These are phyloP conservation scores for Tiphia femorata DNA, from an alignment of 2,888 invertebrate genomes.

Conservation along the genomic window DNA sequence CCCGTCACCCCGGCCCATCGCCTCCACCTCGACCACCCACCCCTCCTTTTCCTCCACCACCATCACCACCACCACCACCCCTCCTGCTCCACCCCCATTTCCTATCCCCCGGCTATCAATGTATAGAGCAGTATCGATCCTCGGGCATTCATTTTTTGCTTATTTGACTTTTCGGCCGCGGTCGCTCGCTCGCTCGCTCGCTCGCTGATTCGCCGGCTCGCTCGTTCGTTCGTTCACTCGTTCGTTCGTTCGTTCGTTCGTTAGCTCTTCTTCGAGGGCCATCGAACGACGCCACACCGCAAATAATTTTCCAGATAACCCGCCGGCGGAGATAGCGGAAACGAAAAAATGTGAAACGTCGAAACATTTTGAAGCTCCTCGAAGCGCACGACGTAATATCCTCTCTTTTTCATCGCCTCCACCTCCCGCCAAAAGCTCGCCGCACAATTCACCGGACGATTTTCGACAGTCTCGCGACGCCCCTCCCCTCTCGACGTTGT, in stretches of 20 bases:
- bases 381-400: no score
- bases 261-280: conserved; percentile 58
- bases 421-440: no score
- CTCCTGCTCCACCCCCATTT: conserved; percentile 30
- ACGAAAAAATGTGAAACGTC: no score
- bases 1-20: conserved; percentile 1
- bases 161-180: conserved; percentile 57
- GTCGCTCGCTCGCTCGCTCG: conserved; percentile 30
- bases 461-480: no score
- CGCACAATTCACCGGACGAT: no score
- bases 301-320: conserved; percentile 49
- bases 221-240: no score
- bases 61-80: background rate
- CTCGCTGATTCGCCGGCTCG: conserved; percentile 37
- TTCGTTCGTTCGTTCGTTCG: conserved; percentile 38
- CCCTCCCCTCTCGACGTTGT: no score
- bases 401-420: no score
- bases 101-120: conserved; percentile 53
- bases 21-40: background rate
- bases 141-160: conserved; percentile 59
- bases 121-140: conserved; percentile 54
- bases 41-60: background rate
- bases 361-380: no score
- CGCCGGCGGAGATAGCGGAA: conserved; percentile 10
- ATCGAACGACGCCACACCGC: conserved; percentile 51